These are phyloP conservation scores for Tyto alba DNA, from an alignment of 2,113 vertebrate species.

Conservation along the genomic window DNA sequence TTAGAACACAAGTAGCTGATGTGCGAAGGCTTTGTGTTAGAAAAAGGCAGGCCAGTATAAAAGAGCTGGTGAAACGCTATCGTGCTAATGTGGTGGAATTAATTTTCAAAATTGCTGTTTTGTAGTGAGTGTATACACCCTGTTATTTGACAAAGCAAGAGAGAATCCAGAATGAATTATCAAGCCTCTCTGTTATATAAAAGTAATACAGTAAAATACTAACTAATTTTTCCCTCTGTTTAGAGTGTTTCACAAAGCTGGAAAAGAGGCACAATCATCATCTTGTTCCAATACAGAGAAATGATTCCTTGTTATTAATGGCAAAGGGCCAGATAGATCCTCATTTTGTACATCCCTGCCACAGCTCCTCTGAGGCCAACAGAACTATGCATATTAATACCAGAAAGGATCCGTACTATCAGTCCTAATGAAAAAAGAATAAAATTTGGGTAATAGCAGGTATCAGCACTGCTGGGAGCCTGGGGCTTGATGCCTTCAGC, in stretches of 20 bases:
- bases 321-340: slow-evolving; percentile 2
- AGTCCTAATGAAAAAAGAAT: neutral
- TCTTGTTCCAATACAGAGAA: slow-evolving; percentile 30
- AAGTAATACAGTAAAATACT: slow-evolving; percentile 24
- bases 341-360: neutral
- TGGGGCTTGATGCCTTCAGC: neutral
- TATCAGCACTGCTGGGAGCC: neutral
- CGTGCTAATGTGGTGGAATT: neutral
- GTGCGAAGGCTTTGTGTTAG: neutral
- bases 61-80: neutral
- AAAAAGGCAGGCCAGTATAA: neutral
- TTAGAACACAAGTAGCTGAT: neutral
- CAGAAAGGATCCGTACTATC: neutral
- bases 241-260: slow-evolving; percentile 6
- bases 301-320: slow-evolving; percentile 22
- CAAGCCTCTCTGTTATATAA: neutral
- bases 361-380: neutral
- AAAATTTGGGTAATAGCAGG: neutral
- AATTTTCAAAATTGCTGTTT: slow-evolving; percentile 35
- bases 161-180: slow-evolving; percentile 1
- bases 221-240: slow-evolving; percentile 1
- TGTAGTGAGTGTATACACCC: neutral
- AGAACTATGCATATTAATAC: slow-evolving; percentile 5
- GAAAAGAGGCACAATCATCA: neutral
- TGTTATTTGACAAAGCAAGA: slow-evolving; percentile 22